Evolutionary conservation across 2,888 invertebrate genomes (phyloP).

Genomic region (Drosophila diplacantha): DNA sequence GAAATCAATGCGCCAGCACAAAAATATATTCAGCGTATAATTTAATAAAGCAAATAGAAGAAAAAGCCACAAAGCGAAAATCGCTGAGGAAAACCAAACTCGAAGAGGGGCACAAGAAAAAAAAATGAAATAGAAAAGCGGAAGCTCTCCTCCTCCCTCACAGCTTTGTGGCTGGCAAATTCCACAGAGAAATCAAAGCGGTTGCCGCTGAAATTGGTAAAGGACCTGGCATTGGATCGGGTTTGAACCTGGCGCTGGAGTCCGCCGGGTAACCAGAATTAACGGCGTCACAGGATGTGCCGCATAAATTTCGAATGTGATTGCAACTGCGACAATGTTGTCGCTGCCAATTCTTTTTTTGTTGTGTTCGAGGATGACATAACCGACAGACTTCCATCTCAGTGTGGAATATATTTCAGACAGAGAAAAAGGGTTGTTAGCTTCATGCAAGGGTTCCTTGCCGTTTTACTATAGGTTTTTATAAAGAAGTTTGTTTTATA

Average conservation of each 20-base stretch:
- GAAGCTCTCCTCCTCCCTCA: slow-evolving; percentile 17
- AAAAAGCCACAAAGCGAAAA: slow-evolving; percentile 40
- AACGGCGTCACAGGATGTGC: slow-evolving; percentile 54
- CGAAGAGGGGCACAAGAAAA: background rate
- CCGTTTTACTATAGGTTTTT: background rate
- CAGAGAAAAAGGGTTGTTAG: background rate
- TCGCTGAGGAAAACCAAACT: slow-evolving; percentile 29
- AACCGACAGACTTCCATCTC: slow-evolving; percentile 18
- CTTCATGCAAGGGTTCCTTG: background rate
- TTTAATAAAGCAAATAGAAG: slow-evolving; percentile 72
- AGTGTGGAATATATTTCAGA: slow-evolving; percentile 3
- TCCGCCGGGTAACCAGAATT: slow-evolving; percentile 48
- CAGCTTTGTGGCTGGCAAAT: slow-evolving; percentile 39
- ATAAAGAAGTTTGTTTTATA: background rate
- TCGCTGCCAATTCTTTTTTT: slow-evolving; percentile 17
- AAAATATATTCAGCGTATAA: slow-evolving; percentile 75
- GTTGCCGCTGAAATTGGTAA: slow-evolving; percentile 22
- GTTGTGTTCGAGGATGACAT: background rate
- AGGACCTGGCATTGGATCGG: slow-evolving; percentile 11
- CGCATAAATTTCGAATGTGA: slow-evolving; percentile 61
- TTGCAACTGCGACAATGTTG: slow-evolving; percentile 47
- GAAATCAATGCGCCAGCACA: slow-evolving; percentile 70
- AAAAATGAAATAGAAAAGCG: slow-evolving; percentile 2
- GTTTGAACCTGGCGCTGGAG: background rate
- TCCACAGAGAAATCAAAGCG: slow-evolving; percentile 67